phyloP scores from a whole-genome alignment of 2,888 invertebrate genomes.

The Dione juno region DNA sequence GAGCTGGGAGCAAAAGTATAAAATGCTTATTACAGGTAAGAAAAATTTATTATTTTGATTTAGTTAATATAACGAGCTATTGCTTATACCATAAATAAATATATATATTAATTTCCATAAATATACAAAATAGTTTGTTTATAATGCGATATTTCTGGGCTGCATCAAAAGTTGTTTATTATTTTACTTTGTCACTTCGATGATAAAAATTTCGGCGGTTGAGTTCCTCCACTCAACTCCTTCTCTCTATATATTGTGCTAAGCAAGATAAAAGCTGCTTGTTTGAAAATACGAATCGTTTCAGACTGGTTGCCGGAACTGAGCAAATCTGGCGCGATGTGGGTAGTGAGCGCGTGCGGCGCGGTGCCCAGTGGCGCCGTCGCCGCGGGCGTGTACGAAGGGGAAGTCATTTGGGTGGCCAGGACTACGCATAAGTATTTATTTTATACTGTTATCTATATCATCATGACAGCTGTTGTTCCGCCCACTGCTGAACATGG shows the following conservation, averaged over 20 bases:
- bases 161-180: too few species aligned
- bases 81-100: too few species aligned
- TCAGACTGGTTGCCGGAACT: constrained; percentile 66
- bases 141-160: too few species aligned
- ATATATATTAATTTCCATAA: too few species aligned
- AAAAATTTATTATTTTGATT: constrained; percentile 1
- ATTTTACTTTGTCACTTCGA: too few species aligned
- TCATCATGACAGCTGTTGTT: too few species aligned
- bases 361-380: constrained; percentile 76
- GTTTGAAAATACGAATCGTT: neutral
- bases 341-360: constrained; percentile 75
- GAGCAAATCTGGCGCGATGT: constrained; percentile 64
- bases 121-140: too few species aligned
- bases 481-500: too few species aligned
- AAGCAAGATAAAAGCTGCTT: too few species aligned
- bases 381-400: constrained; percentile 63
- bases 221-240: too few species aligned
- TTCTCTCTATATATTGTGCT: too few species aligned
- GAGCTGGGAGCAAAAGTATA: constrained; percentile 70
- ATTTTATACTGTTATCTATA: constrained; percentile 4
- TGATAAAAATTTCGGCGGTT: too few species aligned
- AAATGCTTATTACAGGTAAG: constrained; percentile 60
- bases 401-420: constrained; percentile 70
- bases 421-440: constrained; percentile 69
- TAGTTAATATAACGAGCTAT: neutral